A percentile compares a stretch with the other conserved stretches of the same genome.
Evolutionary conservation across 2,113 vertebrate genomes (phyloP).

Genomic region (Panthera uncia): DNA sequence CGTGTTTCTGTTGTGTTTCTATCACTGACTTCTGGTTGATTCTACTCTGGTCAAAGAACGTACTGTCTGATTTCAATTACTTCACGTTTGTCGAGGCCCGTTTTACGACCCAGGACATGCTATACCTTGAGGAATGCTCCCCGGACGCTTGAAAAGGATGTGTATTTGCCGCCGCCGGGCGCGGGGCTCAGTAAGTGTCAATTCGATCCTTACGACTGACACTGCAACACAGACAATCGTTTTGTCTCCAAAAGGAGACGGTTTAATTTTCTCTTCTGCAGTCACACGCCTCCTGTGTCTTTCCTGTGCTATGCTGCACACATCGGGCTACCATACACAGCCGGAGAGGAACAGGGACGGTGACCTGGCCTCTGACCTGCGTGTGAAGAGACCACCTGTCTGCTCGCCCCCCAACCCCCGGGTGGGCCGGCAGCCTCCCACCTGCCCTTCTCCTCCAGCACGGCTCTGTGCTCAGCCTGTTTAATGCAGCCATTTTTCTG

Average conservation of each 20-base stretch:
- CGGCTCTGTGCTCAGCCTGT: background rate
- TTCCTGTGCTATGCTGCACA: background rate
- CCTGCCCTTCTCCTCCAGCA: background rate
- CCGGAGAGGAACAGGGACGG: background rate
- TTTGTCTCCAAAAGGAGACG: background rate
- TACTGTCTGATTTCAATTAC: background rate
- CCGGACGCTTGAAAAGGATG: too few species aligned
- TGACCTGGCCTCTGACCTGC: background rate
- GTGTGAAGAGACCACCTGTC: background rate
- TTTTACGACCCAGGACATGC: background rate
- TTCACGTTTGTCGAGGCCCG: background rate
- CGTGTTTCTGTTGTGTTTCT: background rate
- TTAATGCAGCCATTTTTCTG: background rate
- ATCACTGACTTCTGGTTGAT: background rate
- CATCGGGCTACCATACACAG: too few species aligned
- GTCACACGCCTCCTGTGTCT: background rate
- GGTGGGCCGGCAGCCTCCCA: background rate
- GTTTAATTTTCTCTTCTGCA: background rate
- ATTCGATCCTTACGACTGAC: background rate
- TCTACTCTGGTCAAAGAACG: background rate
- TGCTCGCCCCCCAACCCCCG: fast-evolving
- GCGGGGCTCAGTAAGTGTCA: too few species aligned
- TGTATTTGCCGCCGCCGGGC: fast-evolving
- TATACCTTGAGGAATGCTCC: background rate
- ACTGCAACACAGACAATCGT: background rate